These are phyloP conservation scores for Graphium colonna DNA, from an alignment of 2,888 invertebrate genomes.

Conservation along the genomic window DNA sequence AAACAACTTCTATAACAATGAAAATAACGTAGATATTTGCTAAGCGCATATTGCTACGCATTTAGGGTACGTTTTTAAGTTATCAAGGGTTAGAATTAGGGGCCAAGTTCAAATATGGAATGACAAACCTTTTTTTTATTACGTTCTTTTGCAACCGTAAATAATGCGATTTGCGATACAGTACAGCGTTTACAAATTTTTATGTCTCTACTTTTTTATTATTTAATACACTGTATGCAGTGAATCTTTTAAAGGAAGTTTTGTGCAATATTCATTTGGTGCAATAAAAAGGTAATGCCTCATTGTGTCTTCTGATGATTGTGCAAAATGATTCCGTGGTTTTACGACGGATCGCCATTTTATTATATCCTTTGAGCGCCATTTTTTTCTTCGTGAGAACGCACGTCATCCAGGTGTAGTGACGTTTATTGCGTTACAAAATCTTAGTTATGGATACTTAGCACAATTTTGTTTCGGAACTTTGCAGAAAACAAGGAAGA, in stretches of 20 bases:
- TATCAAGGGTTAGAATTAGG: conserved; percentile 48
- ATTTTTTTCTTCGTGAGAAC: conserved; percentile 67
- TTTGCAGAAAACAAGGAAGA: no score
- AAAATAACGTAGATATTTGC: background rate
- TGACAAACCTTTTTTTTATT: conserved; percentile 55
- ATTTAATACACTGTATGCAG: conserved; percentile 60
- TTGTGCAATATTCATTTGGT: conserved; percentile 65
- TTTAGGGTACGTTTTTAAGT: conserved; percentile 12
- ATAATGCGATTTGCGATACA: conserved; percentile 44
- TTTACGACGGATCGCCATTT: conserved; percentile 75
- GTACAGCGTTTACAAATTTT: conserved; percentile 70
- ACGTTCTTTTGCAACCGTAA: conserved; percentile 54
- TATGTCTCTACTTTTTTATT: conserved; percentile 66
- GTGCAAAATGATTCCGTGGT: conserved; percentile 71
- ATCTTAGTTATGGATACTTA: background rate
- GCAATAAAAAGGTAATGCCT: conserved; percentile 70
- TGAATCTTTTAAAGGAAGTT: conserved; percentile 27
- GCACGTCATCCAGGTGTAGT: conserved; percentile 20
- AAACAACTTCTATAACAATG: background rate
- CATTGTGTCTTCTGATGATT: conserved; percentile 70
- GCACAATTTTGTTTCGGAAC: no score
- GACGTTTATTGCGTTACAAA: background rate
- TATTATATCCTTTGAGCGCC: no score
- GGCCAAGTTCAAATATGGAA: conserved; percentile 63
- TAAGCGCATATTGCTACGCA: background rate